Base-by-base conservation (phyloP, 2,888 invertebrate genomes). In the Nasonia oneida region DNA sequence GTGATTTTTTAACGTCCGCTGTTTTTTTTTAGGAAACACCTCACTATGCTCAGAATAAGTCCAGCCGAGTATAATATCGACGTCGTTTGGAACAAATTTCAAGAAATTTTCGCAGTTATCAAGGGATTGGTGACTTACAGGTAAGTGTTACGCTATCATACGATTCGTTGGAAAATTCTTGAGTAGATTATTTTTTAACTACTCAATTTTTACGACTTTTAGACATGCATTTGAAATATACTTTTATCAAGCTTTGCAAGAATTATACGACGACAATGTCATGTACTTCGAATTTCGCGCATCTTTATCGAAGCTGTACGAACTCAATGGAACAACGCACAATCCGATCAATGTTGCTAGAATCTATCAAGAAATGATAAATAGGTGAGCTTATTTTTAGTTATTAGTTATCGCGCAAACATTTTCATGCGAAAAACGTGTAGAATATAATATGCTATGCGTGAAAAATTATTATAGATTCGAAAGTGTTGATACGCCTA, bases 221-320 rank as follows among this genome's bases (percentile, higher is more conserved):
- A 95, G 94, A 76, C 96, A 96, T 0, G 94, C 96, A 5, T 96
- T 96, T 94, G 95, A 95, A 77, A 95, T 95, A 81, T 96, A 96
- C 90, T 95, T 95, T 88, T 95, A 95, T 88, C 95, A 95, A 86
- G 95, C 95, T 0, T 91, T 97, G 3, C 93, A 94, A 86, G 95
- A 95, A 87, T 95, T 96, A 79, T 94, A 94, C 89, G 94, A 95
- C 10, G 96, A 97, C 89, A 96, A 96, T 82, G 94, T 97, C 0
- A 95, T 96, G 93, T 97, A 96, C 88, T 90, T 96, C 33, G 97
- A 97, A 92, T 93, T 97, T 1, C 94, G 97, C 79, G 94, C 95
- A 18, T 92, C 95, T 0, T 91, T 97, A 37, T 95, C 96, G 0
- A 90, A 93, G 89, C 93, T 96, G 0, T 97, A 97, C 88, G 96